Conservation (phyloP, 1,140 invertebrate species). For the Drosophila prosaltans region DNA sequence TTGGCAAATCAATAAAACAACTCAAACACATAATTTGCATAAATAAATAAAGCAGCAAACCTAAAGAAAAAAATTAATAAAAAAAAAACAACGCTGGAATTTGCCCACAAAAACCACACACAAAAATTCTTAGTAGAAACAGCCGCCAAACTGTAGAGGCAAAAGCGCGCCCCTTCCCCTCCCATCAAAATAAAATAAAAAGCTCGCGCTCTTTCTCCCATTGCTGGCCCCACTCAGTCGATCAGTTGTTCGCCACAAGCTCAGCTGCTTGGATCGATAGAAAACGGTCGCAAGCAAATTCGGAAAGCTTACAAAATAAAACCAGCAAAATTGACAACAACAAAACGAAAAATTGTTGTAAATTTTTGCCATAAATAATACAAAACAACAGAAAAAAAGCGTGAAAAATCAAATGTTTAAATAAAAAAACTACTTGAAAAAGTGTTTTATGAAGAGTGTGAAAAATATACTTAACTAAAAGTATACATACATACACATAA, state of each 20-base stretch:
- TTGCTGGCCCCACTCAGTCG: conserved; percentile 32
- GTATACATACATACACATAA: not conserved
- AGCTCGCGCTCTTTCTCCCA: conserved; percentile 10
- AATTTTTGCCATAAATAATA: conserved; percentile 63
- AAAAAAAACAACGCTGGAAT: conserved; percentile 52
- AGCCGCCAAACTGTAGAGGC: conserved; percentile 1
- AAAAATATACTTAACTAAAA: conserved; percentile 2
- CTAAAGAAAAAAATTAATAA: conserved; percentile 19
- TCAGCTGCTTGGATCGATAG: conserved; percentile 55
- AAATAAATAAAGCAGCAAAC: conserved; percentile 76
- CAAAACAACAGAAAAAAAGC: conserved; percentile 29
- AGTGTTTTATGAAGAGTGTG: not conserved
- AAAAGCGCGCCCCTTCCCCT: conserved; percentile 1
- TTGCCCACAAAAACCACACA: conserved; percentile 50
- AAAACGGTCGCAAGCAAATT: conserved; percentile 45
- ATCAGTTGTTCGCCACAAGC: conserved; percentile 71
- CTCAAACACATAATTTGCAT: conserved; percentile 58
- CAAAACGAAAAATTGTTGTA: conserved; percentile 60
- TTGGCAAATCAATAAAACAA: conserved; percentile 49
- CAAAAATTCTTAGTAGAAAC: conserved; percentile 54
- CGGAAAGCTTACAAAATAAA: not conserved
- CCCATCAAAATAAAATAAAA: conserved; percentile 33
- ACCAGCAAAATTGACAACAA: conserved; percentile 73
- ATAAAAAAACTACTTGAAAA: not conserved
- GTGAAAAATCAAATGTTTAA: not conserved